Percentiles rank a stretch among this genome's conserved stretches.
Evolutionary conservation across 2,888 invertebrate genomes (phyloP).

Genomic region (Drosophila incognita): DNA sequence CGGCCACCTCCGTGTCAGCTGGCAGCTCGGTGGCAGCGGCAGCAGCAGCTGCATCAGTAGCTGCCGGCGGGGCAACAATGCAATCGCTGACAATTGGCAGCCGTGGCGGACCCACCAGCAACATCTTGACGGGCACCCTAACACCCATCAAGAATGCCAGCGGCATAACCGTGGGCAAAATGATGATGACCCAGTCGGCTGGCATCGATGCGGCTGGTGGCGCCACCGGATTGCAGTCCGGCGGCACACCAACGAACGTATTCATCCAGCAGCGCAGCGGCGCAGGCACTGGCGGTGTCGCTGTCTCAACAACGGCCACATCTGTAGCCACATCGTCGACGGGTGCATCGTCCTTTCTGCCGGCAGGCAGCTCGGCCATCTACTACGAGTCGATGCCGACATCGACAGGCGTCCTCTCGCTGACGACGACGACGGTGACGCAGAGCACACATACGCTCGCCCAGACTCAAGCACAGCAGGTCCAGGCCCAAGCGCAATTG

Average conservation of each 20-base stretch:
- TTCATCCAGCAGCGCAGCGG: slow-evolving; percentile 58
- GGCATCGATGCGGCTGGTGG: slow-evolving; percentile 31
- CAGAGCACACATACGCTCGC: slow-evolving; percentile 77
- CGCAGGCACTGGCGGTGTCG: slow-evolving; percentile 51
- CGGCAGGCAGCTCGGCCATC: slow-evolving; percentile 83
- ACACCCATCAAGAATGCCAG: slow-evolving; percentile 83
- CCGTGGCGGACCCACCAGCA: slow-evolving; percentile 70
- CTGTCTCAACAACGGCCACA: slow-evolving; percentile 54
- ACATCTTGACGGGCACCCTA: slow-evolving; percentile 83
- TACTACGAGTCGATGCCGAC: slow-evolving; percentile 85
- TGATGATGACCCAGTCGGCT: slow-evolving; percentile 81
- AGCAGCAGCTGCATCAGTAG: slow-evolving; percentile 13
- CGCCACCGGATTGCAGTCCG: slow-evolving; percentile 39
- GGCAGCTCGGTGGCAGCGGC: slow-evolving; percentile 61
- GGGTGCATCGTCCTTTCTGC: slow-evolving; percentile 74
- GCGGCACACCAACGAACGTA: slow-evolving; percentile 50
- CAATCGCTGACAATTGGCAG: slow-evolving; percentile 83
- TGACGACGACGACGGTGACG: slow-evolving; percentile 84
- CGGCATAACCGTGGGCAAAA: slow-evolving; percentile 83
- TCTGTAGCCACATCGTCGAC: slow-evolving; percentile 61
- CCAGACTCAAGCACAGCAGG: slow-evolving; percentile 47
- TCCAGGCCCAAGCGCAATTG: slow-evolving; percentile 57
- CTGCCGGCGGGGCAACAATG: slow-evolving; percentile 82
- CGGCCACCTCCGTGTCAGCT: slow-evolving; percentile 56
- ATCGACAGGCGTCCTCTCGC: slow-evolving; percentile 82